Evolutionary conservation across 2,797 vertebrate species (phyloP).

Genomic region (Florisuga fusca): DNA sequence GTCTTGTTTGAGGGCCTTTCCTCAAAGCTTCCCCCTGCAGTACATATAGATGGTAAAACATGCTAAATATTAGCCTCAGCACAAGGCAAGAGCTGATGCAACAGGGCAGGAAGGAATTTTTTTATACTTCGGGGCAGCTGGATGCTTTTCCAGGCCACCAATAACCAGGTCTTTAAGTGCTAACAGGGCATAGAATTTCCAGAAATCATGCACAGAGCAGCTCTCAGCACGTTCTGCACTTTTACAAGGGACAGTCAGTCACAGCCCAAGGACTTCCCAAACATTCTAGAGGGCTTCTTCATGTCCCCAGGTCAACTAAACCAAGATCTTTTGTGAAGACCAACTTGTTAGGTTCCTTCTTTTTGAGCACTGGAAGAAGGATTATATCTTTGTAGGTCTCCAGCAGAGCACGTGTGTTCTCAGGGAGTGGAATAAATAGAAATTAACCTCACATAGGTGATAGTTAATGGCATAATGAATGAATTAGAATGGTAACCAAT

Average conservation of each 20-base stretch:
- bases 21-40: background rate
- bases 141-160: background rate
- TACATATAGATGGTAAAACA: fast-evolving
- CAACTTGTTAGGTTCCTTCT: fast-evolving
- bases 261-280: background rate
- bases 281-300: fast-evolving
- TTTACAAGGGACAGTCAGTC: background rate
- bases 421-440: background rate
- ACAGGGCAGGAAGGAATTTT: background rate
- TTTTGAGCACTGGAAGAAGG: fast-evolving
- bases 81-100: fast-evolving
- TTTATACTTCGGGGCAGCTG: fast-evolving
- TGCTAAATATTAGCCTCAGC: fast-evolving
- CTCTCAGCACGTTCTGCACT: fast-evolving
- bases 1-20: background rate
- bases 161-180: fast-evolving
- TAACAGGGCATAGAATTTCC: fast-evolving
- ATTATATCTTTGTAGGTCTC: fast-evolving
- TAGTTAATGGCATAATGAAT: background rate
- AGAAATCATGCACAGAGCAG: fast-evolving
- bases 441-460: background rate
- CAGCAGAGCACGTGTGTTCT: fast-evolving
- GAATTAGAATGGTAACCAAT: background rate
- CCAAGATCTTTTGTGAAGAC: fast-evolving
- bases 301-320: fast-evolving